phyloP scores from a whole-genome alignment of 2,113 vertebrate species.

The Xenopus borealis region DNA sequence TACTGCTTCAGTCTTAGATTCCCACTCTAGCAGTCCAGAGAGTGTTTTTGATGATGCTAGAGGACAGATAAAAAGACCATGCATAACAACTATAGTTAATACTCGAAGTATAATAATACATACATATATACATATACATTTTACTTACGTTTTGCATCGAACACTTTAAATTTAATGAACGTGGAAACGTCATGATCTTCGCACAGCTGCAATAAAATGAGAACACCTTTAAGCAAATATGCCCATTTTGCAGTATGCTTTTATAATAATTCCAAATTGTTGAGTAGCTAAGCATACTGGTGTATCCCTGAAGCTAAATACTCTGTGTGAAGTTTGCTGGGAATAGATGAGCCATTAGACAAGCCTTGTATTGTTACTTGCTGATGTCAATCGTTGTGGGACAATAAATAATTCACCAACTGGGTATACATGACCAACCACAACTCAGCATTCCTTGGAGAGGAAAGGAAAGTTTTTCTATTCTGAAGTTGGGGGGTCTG shows the following conservation, averaged over 20 bases:
- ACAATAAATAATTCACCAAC: too few relatives aligned
- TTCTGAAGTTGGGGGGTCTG: too few relatives aligned
- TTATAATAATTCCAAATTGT: background rate
- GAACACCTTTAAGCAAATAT: slow-evolving; percentile 14
- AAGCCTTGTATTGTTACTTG: too few relatives aligned
- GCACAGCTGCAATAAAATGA: slow-evolving; percentile 77
- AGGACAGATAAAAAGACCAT: background rate
- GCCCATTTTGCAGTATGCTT: background rate
- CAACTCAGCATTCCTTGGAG: too few relatives aligned
- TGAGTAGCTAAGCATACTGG: background rate
- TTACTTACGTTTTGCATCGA: slow-evolving; percentile 93
- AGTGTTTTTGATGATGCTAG: slow-evolving; percentile 90
- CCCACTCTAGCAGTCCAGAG: slow-evolving; percentile 91
- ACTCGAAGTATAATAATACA: background rate
- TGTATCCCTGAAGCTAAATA: too few relatives aligned
- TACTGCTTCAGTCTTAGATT: slow-evolving; percentile 92
- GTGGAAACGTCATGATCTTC: slow-evolving; percentile 85
- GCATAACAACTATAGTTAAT: background rate
- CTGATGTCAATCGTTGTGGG: too few relatives aligned
- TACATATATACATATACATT: background rate
- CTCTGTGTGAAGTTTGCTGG: too few relatives aligned
- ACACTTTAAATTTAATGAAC: slow-evolving; percentile 95
- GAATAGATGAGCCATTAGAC: too few relatives aligned
- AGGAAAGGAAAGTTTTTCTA: too few relatives aligned
- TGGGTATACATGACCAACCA: too few relatives aligned